Evolutionary conservation across 2,797 vertebrate species (phyloP), one percentile per base, ranked within the genome.

Genomic region (Vipera ursinii): DNA sequence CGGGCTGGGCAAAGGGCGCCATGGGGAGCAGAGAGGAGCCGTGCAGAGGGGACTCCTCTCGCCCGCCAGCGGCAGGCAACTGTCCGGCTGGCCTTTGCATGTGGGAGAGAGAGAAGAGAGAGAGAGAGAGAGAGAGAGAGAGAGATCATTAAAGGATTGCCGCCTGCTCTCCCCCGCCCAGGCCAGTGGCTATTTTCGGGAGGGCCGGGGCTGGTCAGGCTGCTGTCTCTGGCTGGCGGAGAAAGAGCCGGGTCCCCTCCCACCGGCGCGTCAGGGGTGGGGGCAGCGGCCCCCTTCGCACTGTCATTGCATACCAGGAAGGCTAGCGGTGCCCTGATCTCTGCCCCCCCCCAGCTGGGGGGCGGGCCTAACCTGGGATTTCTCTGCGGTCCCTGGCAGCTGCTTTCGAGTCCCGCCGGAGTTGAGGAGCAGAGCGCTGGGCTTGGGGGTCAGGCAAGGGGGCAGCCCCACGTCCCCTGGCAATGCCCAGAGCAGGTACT

Each of bases 91-190:
- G 44, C 28, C 63, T 2, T 3, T 48, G 44, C 6, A 8, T 7
- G 28, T 22, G 32, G 9, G 4, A 0, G 32, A 32, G 32, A 32
- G 32, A 32, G 32, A 32, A 32, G 32, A 32, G 32, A 26, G 32
- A 90, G 6, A 51, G 6, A 51, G 51, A 53, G 38, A 2, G 38
- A 2, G 38, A 38, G 38, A 26, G 32, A 90, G 6, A 51, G 6
- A 8, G 51, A 1, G 87, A 89, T 90, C 92, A 90, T 88, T 88
- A 88, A 90, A 48, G 85, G 92, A 87, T 93, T 93, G 63, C 85
- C 38, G 17, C 1, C 56, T 88, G 8, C 28, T 53, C 55, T 0
- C 3, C 88, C 5, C 88, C 17, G 44, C 7, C 86, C 87, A 14
- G 3, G 88, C 92, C 78, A 17, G 32, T 22, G 48, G 91, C 88